Conservation (phyloP, 2,888 invertebrate genomes). For the Neocrepidodera transversa region DNA sequence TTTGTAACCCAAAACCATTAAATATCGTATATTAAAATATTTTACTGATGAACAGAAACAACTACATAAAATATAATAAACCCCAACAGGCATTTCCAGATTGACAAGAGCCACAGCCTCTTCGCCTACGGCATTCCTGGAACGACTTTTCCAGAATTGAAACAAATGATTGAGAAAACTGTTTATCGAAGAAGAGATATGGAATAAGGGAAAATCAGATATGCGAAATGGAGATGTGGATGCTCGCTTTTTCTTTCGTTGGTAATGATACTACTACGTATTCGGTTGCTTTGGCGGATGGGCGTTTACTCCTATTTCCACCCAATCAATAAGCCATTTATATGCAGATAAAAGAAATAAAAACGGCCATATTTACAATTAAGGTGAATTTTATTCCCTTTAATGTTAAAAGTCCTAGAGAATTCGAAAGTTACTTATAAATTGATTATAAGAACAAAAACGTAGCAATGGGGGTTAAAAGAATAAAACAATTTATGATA, state of each 20-base stretch:
- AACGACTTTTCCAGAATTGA: constrained; percentile 37
- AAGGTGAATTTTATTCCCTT: constrained; percentile 23
- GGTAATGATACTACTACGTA: constrained; percentile 46
- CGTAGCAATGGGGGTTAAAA: too few species aligned
- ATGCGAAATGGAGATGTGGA: constrained; percentile 44
- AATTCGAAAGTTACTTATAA: too few species aligned
- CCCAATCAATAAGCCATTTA: constrained; percentile 48
- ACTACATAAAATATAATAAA: too few species aligned
- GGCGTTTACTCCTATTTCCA: constrained; percentile 43
- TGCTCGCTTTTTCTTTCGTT: constrained; percentile 41
- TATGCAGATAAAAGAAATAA: constrained; percentile 43
- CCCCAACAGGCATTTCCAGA: too few species aligned
- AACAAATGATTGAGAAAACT: constrained; percentile 42
- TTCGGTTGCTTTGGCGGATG: constrained; percentile 47
- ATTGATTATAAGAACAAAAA: too few species aligned
- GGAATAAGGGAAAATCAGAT: constrained; percentile 46
- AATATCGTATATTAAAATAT: too few species aligned
- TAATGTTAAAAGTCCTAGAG: background rate
- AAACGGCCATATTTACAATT: constrained; percentile 37
- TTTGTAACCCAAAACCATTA: too few species aligned
- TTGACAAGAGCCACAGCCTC: too few species aligned
- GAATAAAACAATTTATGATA: too few species aligned
- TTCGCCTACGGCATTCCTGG: constrained; percentile 2
- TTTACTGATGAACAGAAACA: too few species aligned
- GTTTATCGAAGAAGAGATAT: constrained; percentile 42